These are phyloP conservation scores for Mesocricetus auratus DNA, from an alignment of 2,113 vertebrate species.

Conservation along the genomic window DNA sequence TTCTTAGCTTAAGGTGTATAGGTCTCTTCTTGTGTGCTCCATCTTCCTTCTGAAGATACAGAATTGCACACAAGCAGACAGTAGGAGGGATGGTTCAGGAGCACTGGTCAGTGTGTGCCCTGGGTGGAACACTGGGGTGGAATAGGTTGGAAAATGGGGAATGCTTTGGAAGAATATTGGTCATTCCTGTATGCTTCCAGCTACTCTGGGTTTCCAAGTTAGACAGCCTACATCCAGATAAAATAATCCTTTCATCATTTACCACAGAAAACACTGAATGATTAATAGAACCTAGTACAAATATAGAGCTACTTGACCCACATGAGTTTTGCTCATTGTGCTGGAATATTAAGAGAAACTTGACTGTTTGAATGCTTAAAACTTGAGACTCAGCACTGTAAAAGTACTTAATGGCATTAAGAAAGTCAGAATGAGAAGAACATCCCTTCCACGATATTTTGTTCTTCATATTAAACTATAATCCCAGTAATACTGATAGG, in stretches of 20 bases:
- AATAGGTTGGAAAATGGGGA: neutral
- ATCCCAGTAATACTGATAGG: conserved; percentile 6
- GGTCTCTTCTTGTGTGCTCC: neutral
- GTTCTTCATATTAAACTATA: conserved; percentile 48
- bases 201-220: neutral
- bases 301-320: neutral
- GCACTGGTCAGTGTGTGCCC: neutral
- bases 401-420: conserved; percentile 26
- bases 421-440: conserved; percentile 27
- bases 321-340: neutral
- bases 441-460: conserved; percentile 31
- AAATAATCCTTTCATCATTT: neutral
- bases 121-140: neutral
- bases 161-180: neutral
- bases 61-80: neutral
- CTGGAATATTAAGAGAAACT: neutral
- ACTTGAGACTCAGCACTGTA: neutral
- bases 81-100: neutral
- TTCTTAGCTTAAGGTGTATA: conserved; percentile 25
- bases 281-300: neutral
- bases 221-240: neutral
- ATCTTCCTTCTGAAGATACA: neutral
- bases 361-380: conserved; percentile 48
- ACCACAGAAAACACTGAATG: neutral
- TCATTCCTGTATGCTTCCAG: neutral